phyloP scores from a whole-genome alignment of 1,140 invertebrate genomes.

The Agrypnia vestita region DNA sequence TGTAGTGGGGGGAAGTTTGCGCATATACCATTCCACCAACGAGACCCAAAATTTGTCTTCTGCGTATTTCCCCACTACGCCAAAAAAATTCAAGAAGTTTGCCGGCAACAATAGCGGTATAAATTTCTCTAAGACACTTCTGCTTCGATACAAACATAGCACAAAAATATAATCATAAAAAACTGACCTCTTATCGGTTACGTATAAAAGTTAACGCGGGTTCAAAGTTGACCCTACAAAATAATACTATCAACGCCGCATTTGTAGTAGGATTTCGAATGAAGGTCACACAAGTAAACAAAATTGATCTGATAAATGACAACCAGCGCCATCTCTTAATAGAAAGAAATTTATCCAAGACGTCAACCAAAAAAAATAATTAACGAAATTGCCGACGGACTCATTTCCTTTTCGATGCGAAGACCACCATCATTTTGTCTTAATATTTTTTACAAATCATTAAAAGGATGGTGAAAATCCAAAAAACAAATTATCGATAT shows the following conservation, averaged over 20 bases:
- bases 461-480: neutral
- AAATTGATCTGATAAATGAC: neutral
- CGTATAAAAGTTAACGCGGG: neutral
- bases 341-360: neutral
- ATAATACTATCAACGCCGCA: slow-evolving; percentile 26
- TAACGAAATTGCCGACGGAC: too few relatives aligned
- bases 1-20: too few relatives aligned
- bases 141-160: too few relatives aligned
- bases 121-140: too few relatives aligned
- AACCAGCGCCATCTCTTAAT: slow-evolving; percentile 17
- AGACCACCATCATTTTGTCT: neutral
- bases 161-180: neutral
- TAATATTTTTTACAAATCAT: neutral
- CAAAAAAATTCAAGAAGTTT: too few relatives aligned
- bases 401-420: neutral
- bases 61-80: too few relatives aligned
- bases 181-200: too few relatives aligned
- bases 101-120: too few relatives aligned
- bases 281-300: slow-evolving; percentile 47
- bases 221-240: neutral
- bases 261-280: slow-evolving; percentile 34
- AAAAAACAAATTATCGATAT: too few relatives aligned
- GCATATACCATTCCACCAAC: too few relatives aligned
- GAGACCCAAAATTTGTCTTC: too few relatives aligned
- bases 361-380: too few relatives aligned